phyloP scores from a whole-genome alignment of 2,113 vertebrate genomes.

The Capreolus pygargus region DNA sequence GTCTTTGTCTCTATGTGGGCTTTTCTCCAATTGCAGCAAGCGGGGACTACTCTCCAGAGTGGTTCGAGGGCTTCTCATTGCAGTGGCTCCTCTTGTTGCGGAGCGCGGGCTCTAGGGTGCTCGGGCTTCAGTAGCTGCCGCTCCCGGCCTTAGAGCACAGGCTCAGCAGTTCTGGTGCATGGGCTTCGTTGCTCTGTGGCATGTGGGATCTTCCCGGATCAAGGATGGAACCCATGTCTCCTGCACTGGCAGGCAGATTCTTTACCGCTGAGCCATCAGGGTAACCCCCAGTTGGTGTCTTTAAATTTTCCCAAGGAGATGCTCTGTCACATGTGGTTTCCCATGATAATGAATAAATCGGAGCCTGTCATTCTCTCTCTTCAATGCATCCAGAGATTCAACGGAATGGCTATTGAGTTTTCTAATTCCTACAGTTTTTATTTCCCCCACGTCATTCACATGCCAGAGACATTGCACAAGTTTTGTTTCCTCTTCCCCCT shows the following conservation, averaged over 20 bases:
- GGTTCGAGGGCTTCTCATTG: fast-evolving
- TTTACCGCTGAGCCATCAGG: neutral
- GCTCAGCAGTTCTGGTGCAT: neutral
- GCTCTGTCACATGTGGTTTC: neutral
- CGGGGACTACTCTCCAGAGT: fast-evolving
- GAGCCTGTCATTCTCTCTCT: neutral
- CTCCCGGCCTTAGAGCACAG: neutral
- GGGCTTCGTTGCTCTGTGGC: neutral
- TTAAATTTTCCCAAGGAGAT: neutral
- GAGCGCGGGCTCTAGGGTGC: fast-evolving
- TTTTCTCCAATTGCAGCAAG: neutral
- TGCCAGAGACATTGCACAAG: neutral
- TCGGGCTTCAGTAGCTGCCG: fast-evolving
- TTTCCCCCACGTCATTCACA: neutral
- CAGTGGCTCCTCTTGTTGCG: fast-evolving
- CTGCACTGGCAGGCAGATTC: neutral
- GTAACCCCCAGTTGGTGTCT: neutral
- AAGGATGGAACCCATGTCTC: neutral
- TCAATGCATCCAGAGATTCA: neutral
- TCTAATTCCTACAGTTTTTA: neutral
- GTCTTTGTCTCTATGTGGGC: neutral
- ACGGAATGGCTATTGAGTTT: neutral
- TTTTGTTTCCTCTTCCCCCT: neutral
- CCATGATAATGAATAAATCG: neutral
- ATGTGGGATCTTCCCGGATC: neutral